Conservation (phyloP, 2,797 vertebrate species). For the Sebastes cheni region DNA sequence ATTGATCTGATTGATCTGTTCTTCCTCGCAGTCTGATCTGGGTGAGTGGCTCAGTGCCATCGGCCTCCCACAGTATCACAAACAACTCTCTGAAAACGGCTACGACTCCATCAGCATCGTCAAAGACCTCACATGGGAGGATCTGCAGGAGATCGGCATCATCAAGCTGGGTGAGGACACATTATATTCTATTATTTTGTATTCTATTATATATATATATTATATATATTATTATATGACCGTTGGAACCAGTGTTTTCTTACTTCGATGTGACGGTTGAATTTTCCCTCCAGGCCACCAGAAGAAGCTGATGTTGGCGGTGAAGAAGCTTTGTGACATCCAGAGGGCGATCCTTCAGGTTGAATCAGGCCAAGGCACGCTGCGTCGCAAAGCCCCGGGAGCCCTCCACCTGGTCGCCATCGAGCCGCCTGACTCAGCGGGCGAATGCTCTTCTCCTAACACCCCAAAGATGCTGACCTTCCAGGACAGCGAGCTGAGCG, state of each 20-base stretch:
- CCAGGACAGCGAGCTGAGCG: slow-evolving; percentile 92
- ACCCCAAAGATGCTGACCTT: slow-evolving; percentile 85
- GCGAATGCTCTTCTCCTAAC: slow-evolving; percentile 68
- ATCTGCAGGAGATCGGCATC: slow-evolving; percentile 97
- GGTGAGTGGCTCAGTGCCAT: slow-evolving; percentile 95
- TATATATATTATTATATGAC: too few species aligned
- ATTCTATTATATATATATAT: too few species aligned
- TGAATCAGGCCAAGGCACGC: slow-evolving; percentile 66
- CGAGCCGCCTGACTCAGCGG: slow-evolving; percentile 58
- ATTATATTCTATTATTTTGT: too few species aligned
- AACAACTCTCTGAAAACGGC: slow-evolving; percentile 90
- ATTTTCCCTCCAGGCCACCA: slow-evolving; percentile 87
- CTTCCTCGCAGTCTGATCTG: slow-evolving; percentile 83
- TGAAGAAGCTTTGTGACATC: slow-evolving; percentile 91
- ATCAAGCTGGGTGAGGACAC: slow-evolving; percentile 90
- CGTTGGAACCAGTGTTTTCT: neutral
- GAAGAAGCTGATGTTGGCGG: slow-evolving; percentile 97
- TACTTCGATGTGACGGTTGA: neutral
- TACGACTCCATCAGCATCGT: slow-evolving; percentile 95
- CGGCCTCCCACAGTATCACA: slow-evolving; percentile 93
- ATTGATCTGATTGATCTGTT: neutral
- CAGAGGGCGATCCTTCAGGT: slow-evolving; percentile 78
- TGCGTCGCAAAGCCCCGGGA: slow-evolving; percentile 69
- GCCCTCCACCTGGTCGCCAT: slow-evolving; percentile 78
- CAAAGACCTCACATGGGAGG: slow-evolving; percentile 95